phyloP scores from a whole-genome alignment of 2,113 vertebrate genomes.

The Camarhynchus parvulus region DNA sequence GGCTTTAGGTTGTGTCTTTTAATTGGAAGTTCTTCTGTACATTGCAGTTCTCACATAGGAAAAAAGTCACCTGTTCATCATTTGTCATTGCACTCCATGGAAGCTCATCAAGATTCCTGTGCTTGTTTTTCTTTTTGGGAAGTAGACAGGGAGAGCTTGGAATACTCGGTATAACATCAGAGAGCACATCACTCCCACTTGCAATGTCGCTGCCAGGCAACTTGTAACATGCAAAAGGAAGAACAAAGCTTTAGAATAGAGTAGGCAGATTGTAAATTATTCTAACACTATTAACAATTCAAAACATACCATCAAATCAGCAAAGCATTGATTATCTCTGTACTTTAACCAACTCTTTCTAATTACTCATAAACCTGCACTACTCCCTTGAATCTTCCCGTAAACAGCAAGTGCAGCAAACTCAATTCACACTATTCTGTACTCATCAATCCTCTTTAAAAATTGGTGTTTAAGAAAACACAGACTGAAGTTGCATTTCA shows the following conservation, averaged over 20 bases:
- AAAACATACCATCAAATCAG: constrained; percentile 38
- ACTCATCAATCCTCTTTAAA: background rate
- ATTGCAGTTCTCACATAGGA: background rate
- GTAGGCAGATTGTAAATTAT: background rate
- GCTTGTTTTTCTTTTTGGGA: constrained; percentile 93
- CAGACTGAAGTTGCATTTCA: background rate
- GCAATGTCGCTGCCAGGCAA: constrained; percentile 96
- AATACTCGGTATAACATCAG: constrained; percentile 96
- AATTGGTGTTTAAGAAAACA: background rate
- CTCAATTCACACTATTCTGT: background rate
- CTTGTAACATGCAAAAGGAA: constrained; percentile 71
- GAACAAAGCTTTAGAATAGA: constrained; percentile 23
- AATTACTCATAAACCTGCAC: background rate
- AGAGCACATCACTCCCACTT: constrained; percentile 96
- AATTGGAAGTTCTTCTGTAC: background rate
- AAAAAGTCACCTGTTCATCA: constrained; percentile 88
- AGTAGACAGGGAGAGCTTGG: constrained; percentile 94
- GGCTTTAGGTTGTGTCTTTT: background rate
- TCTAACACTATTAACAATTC: constrained; percentile 12
- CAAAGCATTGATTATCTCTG: background rate
- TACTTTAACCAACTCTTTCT: background rate
- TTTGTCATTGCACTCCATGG: constrained; percentile 99
- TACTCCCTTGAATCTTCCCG: background rate
- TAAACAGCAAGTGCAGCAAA: background rate
- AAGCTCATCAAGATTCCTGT: constrained; percentile 94